Evolutionary conservation across 2,888 invertebrate genomes (phyloP), one percentile per base, ranked within the genome.

Genomic region (Odontocerum albicorne): DNA sequence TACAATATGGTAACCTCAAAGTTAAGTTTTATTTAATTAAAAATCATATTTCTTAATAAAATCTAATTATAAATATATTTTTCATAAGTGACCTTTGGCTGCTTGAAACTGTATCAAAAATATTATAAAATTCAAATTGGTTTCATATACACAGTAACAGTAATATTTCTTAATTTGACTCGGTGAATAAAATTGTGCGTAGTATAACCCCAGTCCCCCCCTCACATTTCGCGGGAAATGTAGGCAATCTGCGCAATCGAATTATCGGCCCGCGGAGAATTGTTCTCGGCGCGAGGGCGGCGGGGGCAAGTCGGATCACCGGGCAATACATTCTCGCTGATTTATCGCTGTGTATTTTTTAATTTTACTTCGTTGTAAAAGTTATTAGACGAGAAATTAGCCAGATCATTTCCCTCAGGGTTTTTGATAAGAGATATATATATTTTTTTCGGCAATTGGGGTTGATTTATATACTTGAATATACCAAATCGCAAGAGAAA

Each of bases 221-320:
- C 45, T 40, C 31, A 52, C 53, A 49, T 36, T 43, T 53, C 52
- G 49, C 43, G 21, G 16, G 49, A 21, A 51, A 45, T 43, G 46
- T 42, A 51, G 52, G 57, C 50, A 57, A 60, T 55, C 55, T 36
- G 55, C 47, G 33, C 55, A 59, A 59, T 59, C 59, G 55, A 59
- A 55, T 59, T 59, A 59, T 42, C 51, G 49, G 49, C 52, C 55
- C 55, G 31, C 39, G 21, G 55, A 49, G 55, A 20, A n/a, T 40
- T 12, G n/a, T 4, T 10, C 13, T 15, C 31, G 13, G 36, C 16
- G 16, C 13, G 13, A 39, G 32, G 13, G n/a, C 19, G 31, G 15
- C 17, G 12, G 49, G 31, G 39, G 40, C 42, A 32, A 39, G 40
- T 33, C 40, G 46, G 44, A 46, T 46, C 46, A 40, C 20, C 45